Conservation (phyloP, 2,888 invertebrate species). For the Drosophila limbata region DNA sequence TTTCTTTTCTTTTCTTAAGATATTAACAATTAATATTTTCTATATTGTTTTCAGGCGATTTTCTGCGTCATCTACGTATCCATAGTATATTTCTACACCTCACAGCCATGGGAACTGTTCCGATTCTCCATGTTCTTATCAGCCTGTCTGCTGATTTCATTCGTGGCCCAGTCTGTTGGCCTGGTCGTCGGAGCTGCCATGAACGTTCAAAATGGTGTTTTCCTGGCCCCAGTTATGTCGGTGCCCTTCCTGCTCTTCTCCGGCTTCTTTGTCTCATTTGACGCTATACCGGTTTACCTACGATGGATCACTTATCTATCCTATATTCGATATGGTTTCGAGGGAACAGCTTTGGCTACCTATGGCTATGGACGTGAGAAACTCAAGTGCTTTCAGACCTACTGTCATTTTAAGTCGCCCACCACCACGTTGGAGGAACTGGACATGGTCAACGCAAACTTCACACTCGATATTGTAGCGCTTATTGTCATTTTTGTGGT, state of each 20-base stretch:
- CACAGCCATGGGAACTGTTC: constrained; percentile 93
- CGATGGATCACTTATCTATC: constrained; percentile 98
- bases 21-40: no score
- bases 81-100: constrained; percentile 97
- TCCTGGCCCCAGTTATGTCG: constrained; percentile 98
- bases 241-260: constrained; percentile 98
- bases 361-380: constrained; percentile 94
- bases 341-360: constrained; percentile 96
- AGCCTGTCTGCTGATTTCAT: constrained; percentile 95
- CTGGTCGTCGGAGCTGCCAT: constrained; percentile 98
- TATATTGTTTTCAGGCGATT: constrained; percentile 89
- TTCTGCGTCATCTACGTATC: constrained; percentile 97
- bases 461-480: constrained; percentile 92
- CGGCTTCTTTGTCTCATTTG: constrained; percentile 98
- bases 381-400: constrained; percentile 92
- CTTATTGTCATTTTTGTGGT: constrained; percentile 92
- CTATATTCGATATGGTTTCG: constrained; percentile 97
- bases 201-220: constrained; percentile 98
- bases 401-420: constrained; percentile 95
- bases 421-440: constrained; percentile 93
- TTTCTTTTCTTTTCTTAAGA: not conserved
- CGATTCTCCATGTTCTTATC: constrained; percentile 95
- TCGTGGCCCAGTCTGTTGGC: constrained; percentile 98
- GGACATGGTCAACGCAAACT: constrained; percentile 93
- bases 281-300: constrained; percentile 97